Evolutionary conservation across 2,888 invertebrate genomes (phyloP).

Genomic region (Sesia bembeciformis): DNA sequence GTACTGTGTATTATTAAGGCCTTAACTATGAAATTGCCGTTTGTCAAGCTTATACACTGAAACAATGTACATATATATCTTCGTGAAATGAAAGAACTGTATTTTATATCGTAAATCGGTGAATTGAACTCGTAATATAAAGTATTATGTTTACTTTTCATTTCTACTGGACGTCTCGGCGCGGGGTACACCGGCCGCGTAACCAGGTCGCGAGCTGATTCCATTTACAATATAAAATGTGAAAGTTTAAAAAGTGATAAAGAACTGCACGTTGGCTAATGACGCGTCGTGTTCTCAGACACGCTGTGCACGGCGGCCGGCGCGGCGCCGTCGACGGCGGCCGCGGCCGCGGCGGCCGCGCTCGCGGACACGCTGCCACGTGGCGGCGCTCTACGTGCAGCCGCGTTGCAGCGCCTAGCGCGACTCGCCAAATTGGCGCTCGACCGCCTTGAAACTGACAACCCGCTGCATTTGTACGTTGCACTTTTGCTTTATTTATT

Average conservation of each 20-base stretch:
- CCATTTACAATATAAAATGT: neutral
- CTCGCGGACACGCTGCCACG: slow-evolving; percentile 42
- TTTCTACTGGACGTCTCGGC: too few species aligned
- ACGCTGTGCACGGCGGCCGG: slow-evolving; percentile 51
- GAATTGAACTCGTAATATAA: too few species aligned
- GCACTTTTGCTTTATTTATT: slow-evolving; percentile 9
- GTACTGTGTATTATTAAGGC: too few species aligned
- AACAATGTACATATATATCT: too few species aligned
- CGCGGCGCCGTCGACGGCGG: slow-evolving; percentile 34
- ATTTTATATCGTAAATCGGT: too few species aligned
- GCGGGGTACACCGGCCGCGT: too few species aligned
- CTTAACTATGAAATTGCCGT: too few species aligned
- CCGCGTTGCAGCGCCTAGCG: slow-evolving; percentile 46
- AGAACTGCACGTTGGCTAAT: neutral
- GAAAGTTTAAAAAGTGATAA: neutral
- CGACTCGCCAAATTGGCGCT: slow-evolving; percentile 55
- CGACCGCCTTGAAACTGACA: slow-evolving; percentile 40
- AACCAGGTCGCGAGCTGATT: neutral
- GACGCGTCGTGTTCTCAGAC: slow-evolving; percentile 20
- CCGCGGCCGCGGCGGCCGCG: slow-evolving; percentile 27
- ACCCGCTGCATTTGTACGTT: slow-evolving; percentile 49
- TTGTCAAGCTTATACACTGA: too few species aligned
- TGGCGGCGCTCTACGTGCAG: slow-evolving; percentile 41
- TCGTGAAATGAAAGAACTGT: too few species aligned
- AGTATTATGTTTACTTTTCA: too few species aligned